Percentiles rank a stretch among this genome's conserved stretches.
phyloP scores from a whole-genome alignment of 1,140 invertebrate species.

The Pseudomyrmex concolor region DNA sequence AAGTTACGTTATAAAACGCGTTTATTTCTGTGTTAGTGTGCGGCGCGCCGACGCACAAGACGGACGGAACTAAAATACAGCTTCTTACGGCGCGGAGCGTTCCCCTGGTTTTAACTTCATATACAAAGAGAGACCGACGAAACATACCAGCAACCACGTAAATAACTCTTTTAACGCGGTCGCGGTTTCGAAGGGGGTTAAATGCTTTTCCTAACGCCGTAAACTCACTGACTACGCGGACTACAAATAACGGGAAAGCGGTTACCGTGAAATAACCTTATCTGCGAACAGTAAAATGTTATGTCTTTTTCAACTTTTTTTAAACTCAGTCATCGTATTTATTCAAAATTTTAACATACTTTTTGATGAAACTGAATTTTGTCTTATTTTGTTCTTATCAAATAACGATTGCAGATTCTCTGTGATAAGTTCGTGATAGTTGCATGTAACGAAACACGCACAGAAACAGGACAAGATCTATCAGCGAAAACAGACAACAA shows the following conservation, averaged over 20 bases:
- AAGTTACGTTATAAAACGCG: slow-evolving; percentile 53
- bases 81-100: slow-evolving; percentile 19
- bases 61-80: slow-evolving; percentile 32
- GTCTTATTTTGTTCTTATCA: too few species aligned
- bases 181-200: slow-evolving; percentile 44
- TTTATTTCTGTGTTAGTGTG: slow-evolving; percentile 50
- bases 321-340: background rate
- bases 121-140: slow-evolving; percentile 29
- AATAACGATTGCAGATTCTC: background rate
- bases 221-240: slow-evolving; percentile 43
- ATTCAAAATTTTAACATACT: background rate
- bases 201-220: slow-evolving; percentile 26
- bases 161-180: slow-evolving; percentile 45
- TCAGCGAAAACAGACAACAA: slow-evolving; percentile 44
- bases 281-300: slow-evolving; percentile 8
- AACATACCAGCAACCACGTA: slow-evolving; percentile 13
- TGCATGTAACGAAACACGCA: slow-evolving; percentile 47
- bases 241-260: slow-evolving; percentile 33
- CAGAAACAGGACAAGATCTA: slow-evolving; percentile 51
- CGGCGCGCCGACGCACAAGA: background rate
- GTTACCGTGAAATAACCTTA: slow-evolving; percentile 45
- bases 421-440: slow-evolving; percentile 2
- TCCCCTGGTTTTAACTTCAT: slow-evolving; percentile 23
- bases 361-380: too few species aligned
- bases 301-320: background rate